Conservation (phyloP, 2,888 invertebrate genomes). For the Conus canariensis region DNA sequence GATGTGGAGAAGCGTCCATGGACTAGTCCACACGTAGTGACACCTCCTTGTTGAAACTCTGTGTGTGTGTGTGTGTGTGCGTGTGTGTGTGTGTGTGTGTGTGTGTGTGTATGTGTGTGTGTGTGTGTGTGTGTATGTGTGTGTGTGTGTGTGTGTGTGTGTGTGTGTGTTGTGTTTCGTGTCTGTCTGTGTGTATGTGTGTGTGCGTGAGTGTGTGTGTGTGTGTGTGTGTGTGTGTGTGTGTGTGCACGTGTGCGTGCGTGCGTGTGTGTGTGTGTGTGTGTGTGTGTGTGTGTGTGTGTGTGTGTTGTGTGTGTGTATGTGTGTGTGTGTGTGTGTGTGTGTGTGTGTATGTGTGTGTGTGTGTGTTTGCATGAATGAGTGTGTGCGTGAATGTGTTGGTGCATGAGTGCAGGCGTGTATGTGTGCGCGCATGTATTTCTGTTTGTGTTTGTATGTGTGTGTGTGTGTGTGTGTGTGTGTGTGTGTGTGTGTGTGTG, state of each 20-base stretch:
- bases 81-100: too few relatives aligned
- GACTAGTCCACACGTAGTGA: too few relatives aligned
- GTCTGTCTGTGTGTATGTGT: background rate
- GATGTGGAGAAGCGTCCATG: too few relatives aligned
- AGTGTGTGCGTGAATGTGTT: too few relatives aligned
- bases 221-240: conserved; percentile 5
- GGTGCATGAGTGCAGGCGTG: too few relatives aligned
- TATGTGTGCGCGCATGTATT: background rate
- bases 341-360: background rate
- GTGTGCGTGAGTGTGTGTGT: background rate
- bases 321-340: background rate
- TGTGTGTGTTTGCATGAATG: background rate
- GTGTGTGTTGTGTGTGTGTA: conserved; percentile 19
- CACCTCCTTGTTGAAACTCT: too few relatives aligned
- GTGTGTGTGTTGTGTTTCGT: too few relatives aligned
- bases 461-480: background rate
- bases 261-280: conserved; percentile 17
- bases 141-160: too few relatives aligned
- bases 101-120: too few relatives aligned
- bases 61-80: too few relatives aligned
- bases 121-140: background rate
- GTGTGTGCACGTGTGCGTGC: background rate
- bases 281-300: conserved; percentile 16
- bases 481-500: background rate
- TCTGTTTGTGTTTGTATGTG: background rate